A percentile compares a stretch with the other conserved stretches of the same genome.
phyloP scores from a whole-genome alignment of 2,797 vertebrate species.

The Austrolebias charrua region DNA sequence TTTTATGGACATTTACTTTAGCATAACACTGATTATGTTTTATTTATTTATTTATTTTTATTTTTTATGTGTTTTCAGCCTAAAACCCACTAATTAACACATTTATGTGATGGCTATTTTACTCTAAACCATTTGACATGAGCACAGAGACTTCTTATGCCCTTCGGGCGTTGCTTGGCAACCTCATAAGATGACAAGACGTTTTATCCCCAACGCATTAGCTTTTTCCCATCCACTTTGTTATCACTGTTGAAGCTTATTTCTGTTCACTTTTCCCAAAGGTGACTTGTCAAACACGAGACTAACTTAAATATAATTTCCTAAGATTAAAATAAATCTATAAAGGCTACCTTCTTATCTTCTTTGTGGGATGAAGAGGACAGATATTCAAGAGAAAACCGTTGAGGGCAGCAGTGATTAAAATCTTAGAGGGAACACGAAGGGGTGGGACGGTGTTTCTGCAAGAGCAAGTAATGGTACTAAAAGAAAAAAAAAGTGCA shows the following conservation, averaged over 20 bases:
- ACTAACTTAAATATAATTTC: constrained; percentile 17
- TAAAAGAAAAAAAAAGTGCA: constrained; percentile 37
- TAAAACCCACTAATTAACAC: not conserved
- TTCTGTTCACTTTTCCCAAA: constrained; percentile 15
- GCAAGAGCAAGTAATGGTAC: constrained; percentile 20
- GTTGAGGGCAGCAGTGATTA: constrained; percentile 32
- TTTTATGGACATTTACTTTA: not conserved
- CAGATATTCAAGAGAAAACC: constrained; percentile 32
- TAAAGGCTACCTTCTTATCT: constrained; percentile 5
- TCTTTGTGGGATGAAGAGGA: constrained; percentile 11
- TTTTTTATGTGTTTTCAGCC: too few species aligned
- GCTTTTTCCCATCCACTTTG: constrained; percentile 3
- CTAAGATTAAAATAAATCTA: constrained; percentile 16
- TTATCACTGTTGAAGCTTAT: not conserved
- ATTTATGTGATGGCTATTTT: not conserved
- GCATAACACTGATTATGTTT: not conserved
- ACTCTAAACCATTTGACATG: not conserved
- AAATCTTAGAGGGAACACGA: constrained; percentile 25
- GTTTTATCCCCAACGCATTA: not conserved
- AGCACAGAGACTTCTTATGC: not conserved
- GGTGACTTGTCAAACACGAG: constrained; percentile 12
- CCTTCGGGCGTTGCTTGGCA: constrained; percentile 9
- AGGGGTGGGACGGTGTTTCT: constrained; percentile 18
- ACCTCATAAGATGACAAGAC: not conserved
- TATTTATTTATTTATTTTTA: too few species aligned